Conservation (phyloP, 2,888 invertebrate genomes). For the Machimus atricapillus region DNA sequence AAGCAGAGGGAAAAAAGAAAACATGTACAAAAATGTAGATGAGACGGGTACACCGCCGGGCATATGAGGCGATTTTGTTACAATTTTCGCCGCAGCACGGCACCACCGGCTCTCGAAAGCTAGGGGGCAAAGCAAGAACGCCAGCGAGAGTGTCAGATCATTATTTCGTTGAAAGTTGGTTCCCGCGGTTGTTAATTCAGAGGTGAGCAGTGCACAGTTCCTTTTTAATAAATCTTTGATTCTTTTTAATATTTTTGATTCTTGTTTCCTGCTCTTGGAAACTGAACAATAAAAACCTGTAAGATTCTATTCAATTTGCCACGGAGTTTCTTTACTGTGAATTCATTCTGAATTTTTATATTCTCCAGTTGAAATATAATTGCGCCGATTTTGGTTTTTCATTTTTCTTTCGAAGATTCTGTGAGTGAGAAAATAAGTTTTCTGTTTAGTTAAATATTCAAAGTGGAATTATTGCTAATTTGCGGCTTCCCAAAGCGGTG, state of each 20-base stretch:
- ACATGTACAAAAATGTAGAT: slow-evolving; percentile 1
- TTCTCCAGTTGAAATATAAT: neutral
- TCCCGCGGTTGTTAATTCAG: slow-evolving; percentile 60
- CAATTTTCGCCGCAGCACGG: slow-evolving; percentile 16
- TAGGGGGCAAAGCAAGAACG: slow-evolving; percentile 39
- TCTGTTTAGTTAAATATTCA: neutral
- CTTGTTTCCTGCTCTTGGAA: neutral
- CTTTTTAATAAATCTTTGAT: neutral
- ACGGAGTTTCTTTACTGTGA: neutral
- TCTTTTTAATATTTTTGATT: neutral
- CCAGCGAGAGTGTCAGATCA: slow-evolving; percentile 59
- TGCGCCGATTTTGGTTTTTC: neutral
- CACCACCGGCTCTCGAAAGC: slow-evolving; percentile 11
- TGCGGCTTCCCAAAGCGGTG: neutral
- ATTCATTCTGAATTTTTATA: neutral
- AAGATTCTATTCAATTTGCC: neutral
- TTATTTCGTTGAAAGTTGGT: slow-evolving; percentile 63
- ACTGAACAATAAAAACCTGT: neutral
- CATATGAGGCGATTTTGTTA: neutral
- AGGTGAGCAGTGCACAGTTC: slow-evolving; percentile 49
- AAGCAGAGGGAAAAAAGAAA: neutral
- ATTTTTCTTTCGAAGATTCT: neutral
- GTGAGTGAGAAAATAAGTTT: neutral
- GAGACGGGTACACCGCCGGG: neutral
- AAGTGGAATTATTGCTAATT: neutral